Evolutionary conservation across 2,797 vertebrate genomes (phyloP).

Genomic region (Fringilla coelebs): DNA sequence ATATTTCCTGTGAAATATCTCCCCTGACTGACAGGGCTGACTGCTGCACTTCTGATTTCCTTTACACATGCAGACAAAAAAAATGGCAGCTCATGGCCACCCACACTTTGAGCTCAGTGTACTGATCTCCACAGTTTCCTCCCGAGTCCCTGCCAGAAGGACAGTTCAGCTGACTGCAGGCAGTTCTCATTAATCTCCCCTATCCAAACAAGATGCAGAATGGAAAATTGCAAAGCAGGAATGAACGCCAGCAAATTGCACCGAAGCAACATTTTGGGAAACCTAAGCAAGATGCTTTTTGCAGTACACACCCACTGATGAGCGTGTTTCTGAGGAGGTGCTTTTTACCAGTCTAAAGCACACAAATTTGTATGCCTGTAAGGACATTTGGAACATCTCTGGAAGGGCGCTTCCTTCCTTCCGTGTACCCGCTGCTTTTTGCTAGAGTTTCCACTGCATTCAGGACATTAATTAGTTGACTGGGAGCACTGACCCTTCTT

Average conservation of each 20-base stretch:
- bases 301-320: neutral
- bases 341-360: neutral
- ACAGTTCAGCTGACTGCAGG: conserved; percentile 43
- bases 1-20: conserved; percentile 39
- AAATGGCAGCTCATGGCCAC: neutral
- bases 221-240: neutral
- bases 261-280: neutral
- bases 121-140: conserved; percentile 43
- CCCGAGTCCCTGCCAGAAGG: conserved; percentile 19
- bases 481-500: neutral
- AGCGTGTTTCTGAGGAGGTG: neutral
- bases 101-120: conserved; percentile 20
- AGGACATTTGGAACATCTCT: neutral
- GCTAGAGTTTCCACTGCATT: neutral
- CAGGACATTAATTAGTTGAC: conserved; percentile 18
- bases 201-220: conserved; percentile 45
- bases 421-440: neutral
- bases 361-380: neutral
- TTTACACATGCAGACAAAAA: neutral
- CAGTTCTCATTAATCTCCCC: conserved; percentile 46
- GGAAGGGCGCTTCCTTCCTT: neutral
- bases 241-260: neutral
- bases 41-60: conserved; percentile 29
- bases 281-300: neutral
- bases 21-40: neutral